Conservation (phyloP, 2,113 vertebrate genomes). For the Notothenia coriiceps region DNA sequence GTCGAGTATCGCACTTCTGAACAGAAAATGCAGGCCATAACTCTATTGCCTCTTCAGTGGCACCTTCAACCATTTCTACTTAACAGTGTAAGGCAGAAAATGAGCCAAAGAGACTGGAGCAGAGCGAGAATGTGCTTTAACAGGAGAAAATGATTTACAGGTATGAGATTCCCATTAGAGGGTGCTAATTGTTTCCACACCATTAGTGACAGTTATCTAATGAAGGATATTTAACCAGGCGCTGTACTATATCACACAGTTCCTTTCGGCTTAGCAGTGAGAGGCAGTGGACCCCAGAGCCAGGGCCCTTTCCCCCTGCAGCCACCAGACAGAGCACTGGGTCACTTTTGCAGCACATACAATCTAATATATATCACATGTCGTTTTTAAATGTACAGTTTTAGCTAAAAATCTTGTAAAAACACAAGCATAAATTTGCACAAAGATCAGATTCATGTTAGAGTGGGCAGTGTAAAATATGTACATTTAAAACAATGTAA, state of each 20-base stretch:
- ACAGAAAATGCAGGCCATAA: slow-evolving; percentile 68
- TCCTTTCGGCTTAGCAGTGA: slow-evolving; percentile 50
- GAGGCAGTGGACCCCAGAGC: slow-evolving; percentile 63
- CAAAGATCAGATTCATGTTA: not conserved
- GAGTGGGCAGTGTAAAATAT: slow-evolving; percentile 22
- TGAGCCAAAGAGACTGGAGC: slow-evolving; percentile 69
- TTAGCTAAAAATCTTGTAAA: slow-evolving; percentile 14
- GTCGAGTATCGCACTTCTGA: slow-evolving; percentile 53
- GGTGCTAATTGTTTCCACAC: slow-evolving; percentile 88
- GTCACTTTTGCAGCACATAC: slow-evolving; percentile 25
- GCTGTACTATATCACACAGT: slow-evolving; percentile 81
- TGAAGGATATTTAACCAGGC: slow-evolving; percentile 84
- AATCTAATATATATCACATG: not conserved
- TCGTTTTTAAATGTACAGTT: not conserved
- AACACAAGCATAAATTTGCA: slow-evolving; percentile 44
- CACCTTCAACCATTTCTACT: slow-evolving; percentile 72
- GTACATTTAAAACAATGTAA: slow-evolving; percentile 87
- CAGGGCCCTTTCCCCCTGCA: slow-evolving; percentile 67
- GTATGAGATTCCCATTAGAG: slow-evolving; percentile 87
- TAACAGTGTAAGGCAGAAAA: slow-evolving; percentile 75
- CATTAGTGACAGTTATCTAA: slow-evolving; percentile 88
- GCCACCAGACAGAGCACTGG: slow-evolving; percentile 44
- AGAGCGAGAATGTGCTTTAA: slow-evolving; percentile 80
- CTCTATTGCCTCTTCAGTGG: slow-evolving; percentile 66
- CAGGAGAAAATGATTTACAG: slow-evolving; percentile 87